Evolutionary conservation across 2,888 invertebrate genomes (phyloP), one percentile per base, ranked within the genome.

Genomic region (Leucoma salicis): DNA sequence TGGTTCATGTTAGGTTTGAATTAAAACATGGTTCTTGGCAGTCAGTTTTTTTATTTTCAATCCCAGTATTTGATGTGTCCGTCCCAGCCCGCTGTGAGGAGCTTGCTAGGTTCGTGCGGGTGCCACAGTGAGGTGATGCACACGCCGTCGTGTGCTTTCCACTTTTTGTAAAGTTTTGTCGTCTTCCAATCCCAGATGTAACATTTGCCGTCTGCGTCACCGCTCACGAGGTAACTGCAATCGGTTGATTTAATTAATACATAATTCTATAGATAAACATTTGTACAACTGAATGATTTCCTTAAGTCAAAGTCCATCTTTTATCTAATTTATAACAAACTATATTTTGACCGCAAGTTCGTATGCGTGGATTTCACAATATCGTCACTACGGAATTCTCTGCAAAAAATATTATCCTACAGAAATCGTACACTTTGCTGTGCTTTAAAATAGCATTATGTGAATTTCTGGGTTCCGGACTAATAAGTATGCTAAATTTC

Each of bases 141-240:
- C 11, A 99, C 99, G 46, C 97, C 97, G 61, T 99, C 99, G 77
- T 99, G 99, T 0, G 99, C 99, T 82, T 99, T 99, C 97, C 99
- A 99, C 77, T 98, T 99, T 80, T 97, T 98, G 84, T 97, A 98
- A 49, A 99, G 90, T 86, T 99, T 98, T 52, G 99, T 99, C 0
- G 99, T 98, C 79, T 99, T 99, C 99, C 99, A 99, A 76, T 99
- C 99, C 99, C 99, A 99, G 31, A 99, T 94, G 82, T 97, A 99
- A 66, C 98, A 95, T 83, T 99, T 99, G 7, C 99, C 99, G 87
- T 99, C 99, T 0, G 99, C 99, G 82, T 99, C 99, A 1, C 99
- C 99, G 0, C 98, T 99, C 38, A 98, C 95, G 28, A 99, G 90
- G 78, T 99, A 99, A 69, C 98, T 98, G 86, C 12, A 92, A 92